These are phyloP conservation scores for Hystrix cristata DNA, from an alignment of 2,113 vertebrate species.

Conservation along the genomic window DNA sequence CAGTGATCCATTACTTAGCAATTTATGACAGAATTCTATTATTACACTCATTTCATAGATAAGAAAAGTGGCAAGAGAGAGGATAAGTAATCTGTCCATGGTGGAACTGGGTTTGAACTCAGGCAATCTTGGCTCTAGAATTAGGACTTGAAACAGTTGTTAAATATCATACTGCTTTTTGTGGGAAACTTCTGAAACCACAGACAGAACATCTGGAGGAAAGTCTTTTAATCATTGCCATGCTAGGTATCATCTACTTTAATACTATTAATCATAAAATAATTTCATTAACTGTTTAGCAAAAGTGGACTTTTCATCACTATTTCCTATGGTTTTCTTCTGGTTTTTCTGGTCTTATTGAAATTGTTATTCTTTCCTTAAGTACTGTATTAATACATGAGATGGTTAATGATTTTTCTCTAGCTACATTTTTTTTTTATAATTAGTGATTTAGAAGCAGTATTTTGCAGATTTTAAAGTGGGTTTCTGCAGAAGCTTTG, in stretches of 20 bases:
- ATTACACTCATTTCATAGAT: background rate
- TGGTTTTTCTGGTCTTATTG: background rate
- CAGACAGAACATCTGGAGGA: constrained; percentile 1
- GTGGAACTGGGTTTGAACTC: background rate
- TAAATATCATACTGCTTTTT: background rate
- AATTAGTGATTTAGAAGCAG: constrained; percentile 38
- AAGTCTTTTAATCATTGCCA: background rate
- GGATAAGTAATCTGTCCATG: background rate
- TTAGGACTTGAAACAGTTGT: background rate
- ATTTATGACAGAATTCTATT: background rate
- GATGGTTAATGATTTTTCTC: constrained; percentile 36
- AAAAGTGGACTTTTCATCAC: background rate
- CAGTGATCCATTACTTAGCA: background rate
- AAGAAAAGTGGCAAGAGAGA: background rate
- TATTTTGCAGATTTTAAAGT: constrained; percentile 57
- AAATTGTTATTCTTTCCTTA: constrained; percentile 41
- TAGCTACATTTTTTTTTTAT: constrained; percentile 15
- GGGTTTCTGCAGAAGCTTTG: constrained; percentile 18
- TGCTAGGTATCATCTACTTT: background rate
- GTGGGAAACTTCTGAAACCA: background rate
- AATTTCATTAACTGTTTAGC: background rate
- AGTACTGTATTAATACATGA: constrained; percentile 5
- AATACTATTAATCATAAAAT: constrained; percentile 14
- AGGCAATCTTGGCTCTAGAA: background rate
- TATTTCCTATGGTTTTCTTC: background rate